phyloP scores from a whole-genome alignment of 64 coral and sea anemone genomes.

The Pocillopora damicornis region DNA sequence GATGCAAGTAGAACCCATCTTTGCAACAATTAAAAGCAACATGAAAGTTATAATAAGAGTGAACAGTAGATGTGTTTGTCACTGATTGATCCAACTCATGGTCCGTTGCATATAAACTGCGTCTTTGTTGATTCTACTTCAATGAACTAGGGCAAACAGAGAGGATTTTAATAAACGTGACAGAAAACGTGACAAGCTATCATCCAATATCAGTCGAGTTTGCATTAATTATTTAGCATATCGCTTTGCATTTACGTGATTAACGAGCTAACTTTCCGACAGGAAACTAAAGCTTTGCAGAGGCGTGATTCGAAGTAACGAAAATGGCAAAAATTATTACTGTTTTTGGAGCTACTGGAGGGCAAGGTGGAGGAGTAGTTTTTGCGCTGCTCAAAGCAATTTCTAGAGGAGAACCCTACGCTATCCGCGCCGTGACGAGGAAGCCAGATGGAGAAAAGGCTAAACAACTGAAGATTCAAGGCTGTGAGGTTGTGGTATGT shows the following conservation, averaged over 20 bases:
- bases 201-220: not conserved
- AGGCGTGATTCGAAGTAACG: not conserved
- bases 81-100: no score
- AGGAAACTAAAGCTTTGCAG: not conserved
- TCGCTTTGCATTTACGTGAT: not conserved
- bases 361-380: constrained; percentile 64
- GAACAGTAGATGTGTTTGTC: no score
- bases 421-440: constrained; percentile 64
- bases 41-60: no score
- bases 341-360: constrained; percentile 70
- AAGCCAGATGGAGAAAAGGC: constrained; percentile 45
- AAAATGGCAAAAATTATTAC: constrained; percentile 50
- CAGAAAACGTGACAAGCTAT: not conserved
- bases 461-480: constrained; percentile 41
- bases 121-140: no score
- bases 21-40: no score
- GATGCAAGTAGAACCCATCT: no score
- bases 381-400: constrained; percentile 29
- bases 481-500: constrained; percentile 48
- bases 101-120: no score
- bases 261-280: not conserved
- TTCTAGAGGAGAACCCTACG: constrained; percentile 7
- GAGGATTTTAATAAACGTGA: not conserved
- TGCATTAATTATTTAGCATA: constrained; percentile 8
- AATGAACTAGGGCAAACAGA: no score